phyloP scores from a whole-genome alignment of 2,888 invertebrate species.

The Patella depressa region DNA sequence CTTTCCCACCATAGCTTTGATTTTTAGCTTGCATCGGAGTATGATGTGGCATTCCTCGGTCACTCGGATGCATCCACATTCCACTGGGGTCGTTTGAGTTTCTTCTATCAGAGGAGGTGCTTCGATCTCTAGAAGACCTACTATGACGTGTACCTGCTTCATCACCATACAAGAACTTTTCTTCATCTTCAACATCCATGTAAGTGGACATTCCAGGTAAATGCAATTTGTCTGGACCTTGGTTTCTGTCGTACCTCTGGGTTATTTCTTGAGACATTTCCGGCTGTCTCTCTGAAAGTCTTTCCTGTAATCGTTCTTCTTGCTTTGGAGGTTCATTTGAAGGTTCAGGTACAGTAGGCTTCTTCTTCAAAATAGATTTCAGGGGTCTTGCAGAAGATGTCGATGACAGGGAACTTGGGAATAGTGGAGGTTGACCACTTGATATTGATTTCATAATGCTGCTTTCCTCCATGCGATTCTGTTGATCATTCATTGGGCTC shows the following conservation, averaged over 20 bases:
- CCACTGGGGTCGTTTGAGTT: not conserved
- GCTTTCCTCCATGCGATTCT: too few relatives aligned
- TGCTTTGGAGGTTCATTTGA: conserved; percentile 12
- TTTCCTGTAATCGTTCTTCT: not conserved
- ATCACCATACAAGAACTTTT: conserved; percentile 65
- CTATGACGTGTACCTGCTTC: not conserved
- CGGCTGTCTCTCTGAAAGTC: conserved; percentile 6
- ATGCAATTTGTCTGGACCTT: conserved; percentile 20
- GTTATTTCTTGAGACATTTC: not conserved
- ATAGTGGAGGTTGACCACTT: not conserved
- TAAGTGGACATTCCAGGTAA: conserved; percentile 50
- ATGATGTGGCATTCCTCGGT: not conserved
- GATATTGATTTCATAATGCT: too few relatives aligned
- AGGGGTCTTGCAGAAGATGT: conserved; percentile 36
- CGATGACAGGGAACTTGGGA: conserved; percentile 13
- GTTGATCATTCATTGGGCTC: too few relatives aligned
- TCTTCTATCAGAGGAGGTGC: too few relatives aligned
- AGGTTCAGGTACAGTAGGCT: conserved; percentile 28
- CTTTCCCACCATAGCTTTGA: not conserved
- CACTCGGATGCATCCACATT: not conserved
- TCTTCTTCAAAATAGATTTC: conserved; percentile 53
- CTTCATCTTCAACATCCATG: conserved; percentile 66
- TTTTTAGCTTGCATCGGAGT: not conserved
- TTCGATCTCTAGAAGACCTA: too few relatives aligned
- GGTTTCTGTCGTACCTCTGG: not conserved